phyloP scores from a whole-genome alignment of 2,888 invertebrate species.

The Oscheius sp. region DNA sequence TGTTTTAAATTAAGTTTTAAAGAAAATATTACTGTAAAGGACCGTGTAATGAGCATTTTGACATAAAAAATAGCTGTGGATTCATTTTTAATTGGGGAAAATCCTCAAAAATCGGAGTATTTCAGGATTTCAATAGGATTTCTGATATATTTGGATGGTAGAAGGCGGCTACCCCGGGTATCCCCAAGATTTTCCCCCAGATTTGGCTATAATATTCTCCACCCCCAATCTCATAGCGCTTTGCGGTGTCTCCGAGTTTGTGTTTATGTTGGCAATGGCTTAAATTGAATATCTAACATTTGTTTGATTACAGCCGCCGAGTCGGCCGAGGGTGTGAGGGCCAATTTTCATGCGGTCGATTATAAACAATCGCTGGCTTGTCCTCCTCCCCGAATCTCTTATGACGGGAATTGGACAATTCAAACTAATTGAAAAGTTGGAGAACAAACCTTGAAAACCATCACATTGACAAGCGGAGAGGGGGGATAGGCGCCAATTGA shows the following conservation, averaged over 20 bases:
- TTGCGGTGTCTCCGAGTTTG: not conserved
- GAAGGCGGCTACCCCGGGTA: too few species aligned
- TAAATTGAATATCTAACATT: slow-evolving; percentile 36
- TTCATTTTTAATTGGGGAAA: too few species aligned
- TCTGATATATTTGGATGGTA: too few species aligned
- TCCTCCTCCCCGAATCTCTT: too few species aligned
- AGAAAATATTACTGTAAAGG: too few species aligned
- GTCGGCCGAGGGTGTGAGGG: not conserved
- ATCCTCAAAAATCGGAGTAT: too few species aligned
- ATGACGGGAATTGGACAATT: not conserved
- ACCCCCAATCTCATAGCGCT: not conserved
- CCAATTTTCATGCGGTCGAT: slow-evolving; percentile 29
- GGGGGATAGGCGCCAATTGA: slow-evolving; percentile 8
- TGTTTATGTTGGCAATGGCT: slow-evolving; percentile 37
- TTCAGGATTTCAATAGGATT: too few species aligned
- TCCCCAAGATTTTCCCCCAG: too few species aligned
- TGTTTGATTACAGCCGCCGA: slow-evolving; percentile 33
- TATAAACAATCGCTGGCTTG: slow-evolving; percentile 28
- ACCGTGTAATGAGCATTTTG: too few species aligned
- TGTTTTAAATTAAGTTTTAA: too few species aligned
- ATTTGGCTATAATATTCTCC: too few species aligned
- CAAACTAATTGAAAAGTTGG: slow-evolving; percentile 5
- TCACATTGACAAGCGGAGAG: not conserved
- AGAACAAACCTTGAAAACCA: slow-evolving; percentile 1
- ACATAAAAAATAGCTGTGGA: too few species aligned